Conservation (phyloP, 2,797 vertebrate species). For the Scolopax bukidnonensis region DNA sequence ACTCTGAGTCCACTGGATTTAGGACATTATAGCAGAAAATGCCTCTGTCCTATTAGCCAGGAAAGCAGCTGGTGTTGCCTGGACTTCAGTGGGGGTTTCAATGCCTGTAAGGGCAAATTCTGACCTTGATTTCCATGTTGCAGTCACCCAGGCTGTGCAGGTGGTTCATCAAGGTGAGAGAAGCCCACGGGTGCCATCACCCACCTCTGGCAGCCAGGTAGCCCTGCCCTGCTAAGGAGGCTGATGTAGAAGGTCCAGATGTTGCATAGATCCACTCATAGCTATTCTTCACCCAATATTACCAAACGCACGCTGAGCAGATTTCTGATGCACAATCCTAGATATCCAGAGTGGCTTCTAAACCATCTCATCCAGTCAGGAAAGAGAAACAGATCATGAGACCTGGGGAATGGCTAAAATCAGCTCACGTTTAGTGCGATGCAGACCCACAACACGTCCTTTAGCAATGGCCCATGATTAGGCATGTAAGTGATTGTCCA, state of each 20-base stretch:
- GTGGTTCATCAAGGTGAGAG: neutral
- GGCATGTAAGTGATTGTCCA: conserved; percentile 11
- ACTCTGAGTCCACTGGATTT: neutral
- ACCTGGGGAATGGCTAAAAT: neutral
- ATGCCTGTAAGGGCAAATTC: neutral
- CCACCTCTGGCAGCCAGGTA: neutral
- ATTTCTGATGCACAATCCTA: neutral
- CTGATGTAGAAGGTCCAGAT: neutral
- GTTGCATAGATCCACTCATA: neutral
- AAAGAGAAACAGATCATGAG: neutral
- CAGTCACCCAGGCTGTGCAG: too few species aligned
- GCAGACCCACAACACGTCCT: neutral
- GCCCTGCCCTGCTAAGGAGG: neutral
- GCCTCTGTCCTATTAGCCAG: neutral
- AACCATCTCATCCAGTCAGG: neutral
- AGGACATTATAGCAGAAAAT: neutral
- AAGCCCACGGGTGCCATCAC: neutral
- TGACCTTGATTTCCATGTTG: neutral
- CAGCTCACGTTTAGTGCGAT: neutral
- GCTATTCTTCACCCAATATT: neutral
- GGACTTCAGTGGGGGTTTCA: neutral
- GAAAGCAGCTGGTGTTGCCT: neutral
- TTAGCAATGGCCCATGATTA: neutral
- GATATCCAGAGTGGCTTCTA: neutral
- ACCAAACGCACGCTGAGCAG: neutral